Evolutionary conservation across 2,797 vertebrate species (phyloP).

Genomic region (Rhyacichthys aspro): DNA sequence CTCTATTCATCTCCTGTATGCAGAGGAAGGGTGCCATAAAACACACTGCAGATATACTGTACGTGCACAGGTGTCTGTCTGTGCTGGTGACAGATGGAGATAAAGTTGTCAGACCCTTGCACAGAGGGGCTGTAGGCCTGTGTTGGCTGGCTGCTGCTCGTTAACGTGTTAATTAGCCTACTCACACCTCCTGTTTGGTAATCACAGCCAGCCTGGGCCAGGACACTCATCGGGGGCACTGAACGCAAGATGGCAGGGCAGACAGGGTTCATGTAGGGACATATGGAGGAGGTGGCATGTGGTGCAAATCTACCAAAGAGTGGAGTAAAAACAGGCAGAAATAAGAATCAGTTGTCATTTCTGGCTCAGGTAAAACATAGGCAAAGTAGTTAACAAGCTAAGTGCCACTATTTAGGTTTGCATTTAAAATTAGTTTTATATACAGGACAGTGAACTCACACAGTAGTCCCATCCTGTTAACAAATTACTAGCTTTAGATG

Average conservation of each 20-base stretch:
- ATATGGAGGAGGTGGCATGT: slow-evolving; percentile 37
- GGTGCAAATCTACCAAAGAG: slow-evolving; percentile 7
- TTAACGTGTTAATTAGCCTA: slow-evolving; percentile 78
- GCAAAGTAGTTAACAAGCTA: no score
- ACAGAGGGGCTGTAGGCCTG: slow-evolving; percentile 45
- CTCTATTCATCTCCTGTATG: slow-evolving; percentile 31
- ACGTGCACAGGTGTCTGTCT: slow-evolving; percentile 35
- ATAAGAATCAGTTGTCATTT: neutral
- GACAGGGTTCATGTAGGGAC: slow-evolving; percentile 35
- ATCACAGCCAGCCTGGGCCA: slow-evolving; percentile 66
- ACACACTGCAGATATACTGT: slow-evolving; percentile 6
- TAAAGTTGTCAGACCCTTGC: slow-evolving; percentile 65
- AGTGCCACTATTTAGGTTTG: no score
- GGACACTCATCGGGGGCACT: slow-evolving; percentile 59
- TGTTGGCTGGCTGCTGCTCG: slow-evolving; percentile 65
- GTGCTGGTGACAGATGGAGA: slow-evolving; percentile 65
- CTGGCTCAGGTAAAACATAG: no score
- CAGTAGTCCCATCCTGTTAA: no score
- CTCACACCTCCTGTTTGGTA: slow-evolving; percentile 71
- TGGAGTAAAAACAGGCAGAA: slow-evolving; percentile 4
- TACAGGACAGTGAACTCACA: no score
- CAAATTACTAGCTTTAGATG: no score
- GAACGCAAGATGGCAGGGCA: slow-evolving; percentile 45
- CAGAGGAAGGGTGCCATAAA: slow-evolving; percentile 15
- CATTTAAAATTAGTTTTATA: no score